Evolutionary conservation across 2,113 vertebrate species (phyloP).

Genomic region (Nipponia nippon): DNA sequence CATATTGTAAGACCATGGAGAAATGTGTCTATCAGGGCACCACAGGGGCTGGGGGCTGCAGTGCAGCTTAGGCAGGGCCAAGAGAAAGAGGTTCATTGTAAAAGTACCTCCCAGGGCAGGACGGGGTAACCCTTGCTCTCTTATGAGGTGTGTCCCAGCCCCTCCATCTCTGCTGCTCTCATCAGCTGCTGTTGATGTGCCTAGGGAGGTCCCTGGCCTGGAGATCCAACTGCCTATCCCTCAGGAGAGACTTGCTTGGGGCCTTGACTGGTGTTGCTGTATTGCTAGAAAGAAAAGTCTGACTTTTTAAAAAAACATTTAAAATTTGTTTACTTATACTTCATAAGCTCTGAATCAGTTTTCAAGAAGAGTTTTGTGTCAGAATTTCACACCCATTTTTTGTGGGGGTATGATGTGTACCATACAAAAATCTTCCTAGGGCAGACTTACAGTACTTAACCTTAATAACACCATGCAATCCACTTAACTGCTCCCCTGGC

Average conservation of each 20-base stretch:
- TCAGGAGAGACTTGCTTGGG: background rate
- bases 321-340: background rate
- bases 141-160: background rate
- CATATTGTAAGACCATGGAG: background rate
- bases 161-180: background rate
- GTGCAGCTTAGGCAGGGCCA: background rate
- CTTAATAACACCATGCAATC: background rate
- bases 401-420: background rate
- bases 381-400: background rate
- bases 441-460: background rate
- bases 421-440: background rate
- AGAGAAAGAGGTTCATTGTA: background rate
- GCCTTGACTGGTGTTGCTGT: background rate
- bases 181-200: background rate
- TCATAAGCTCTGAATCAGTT: background rate
- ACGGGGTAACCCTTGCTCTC: background rate
- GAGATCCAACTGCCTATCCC: accelerated
- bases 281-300: background rate
- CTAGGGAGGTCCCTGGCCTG: background rate
- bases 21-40: background rate
- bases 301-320: background rate
- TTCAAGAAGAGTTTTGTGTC: background rate
- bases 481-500: background rate
- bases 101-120: background rate
- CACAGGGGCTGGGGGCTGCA: too few species aligned